Evolutionary conservation across 2,113 vertebrate genomes (phyloP), one percentile per base, ranked within the genome.

Genomic region (Paradisaea rubra): DNA sequence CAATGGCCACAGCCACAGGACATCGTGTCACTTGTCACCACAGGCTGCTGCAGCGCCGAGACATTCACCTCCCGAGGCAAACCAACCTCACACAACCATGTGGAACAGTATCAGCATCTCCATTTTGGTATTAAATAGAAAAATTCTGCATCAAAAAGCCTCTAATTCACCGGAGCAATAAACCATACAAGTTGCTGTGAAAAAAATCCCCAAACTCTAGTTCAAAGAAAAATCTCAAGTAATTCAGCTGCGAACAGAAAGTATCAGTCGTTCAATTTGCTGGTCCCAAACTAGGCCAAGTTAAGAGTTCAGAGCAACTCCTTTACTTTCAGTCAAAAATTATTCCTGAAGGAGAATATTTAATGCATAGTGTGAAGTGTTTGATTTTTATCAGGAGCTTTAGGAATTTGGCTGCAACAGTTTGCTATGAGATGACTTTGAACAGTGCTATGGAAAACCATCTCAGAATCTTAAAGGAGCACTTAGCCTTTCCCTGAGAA

Each of bases 401-500:
- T 52, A 76, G 44, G 72, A 86, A 89, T 74, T 44, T n/a, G 53
- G 20, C 39, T 73, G 49, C 49, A 60, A 56, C 21, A 31, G 4
- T 66, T 87, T 88, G 39, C 53, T 72, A 0, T 52, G 56, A 45
- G 35, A 85, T 5, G 35, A 33, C 49, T 68, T 56, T 35, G 37
- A 81, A 33, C 19, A 61, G 54, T 41, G 13, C 14, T 23, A 44
- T 11, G 31, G 66, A 86, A 89, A 64, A 37, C 24, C 25, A 54
- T 41, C 81, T 66, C 37, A 57, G 49, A 83, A 71, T 47, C 42
- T 86, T 85, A 74, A 73, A 85, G 63, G 44, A 85, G 35, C 35
- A 63, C 41, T 91, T 94, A 13, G 47, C 12, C 66, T 61, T 88
- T 93, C 54, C 28, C 65, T n/a, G 41, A 73, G 54, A 95, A 80